phyloP scores from a whole-genome alignment of 2,797 vertebrate species.

The Mormyrus proboscirostris region DNA sequence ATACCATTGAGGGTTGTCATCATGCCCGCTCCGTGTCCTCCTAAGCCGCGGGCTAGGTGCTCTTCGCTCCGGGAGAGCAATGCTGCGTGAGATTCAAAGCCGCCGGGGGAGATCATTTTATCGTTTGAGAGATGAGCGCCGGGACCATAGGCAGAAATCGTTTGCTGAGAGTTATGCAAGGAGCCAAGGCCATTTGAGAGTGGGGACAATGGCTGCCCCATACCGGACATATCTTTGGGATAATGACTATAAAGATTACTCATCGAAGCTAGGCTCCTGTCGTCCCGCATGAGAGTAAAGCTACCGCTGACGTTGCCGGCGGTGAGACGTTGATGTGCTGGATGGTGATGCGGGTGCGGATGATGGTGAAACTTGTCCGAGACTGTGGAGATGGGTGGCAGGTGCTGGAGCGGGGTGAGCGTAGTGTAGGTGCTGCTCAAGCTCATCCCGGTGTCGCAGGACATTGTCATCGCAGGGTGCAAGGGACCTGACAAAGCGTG shows the following conservation, averaged over 20 bases:
- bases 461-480: slow-evolving; percentile 93
- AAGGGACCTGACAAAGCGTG: slow-evolving; percentile 71
- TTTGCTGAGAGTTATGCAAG: slow-evolving; percentile 82
- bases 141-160: slow-evolving; percentile 79
- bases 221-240: slow-evolving; percentile 85
- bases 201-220: slow-evolving; percentile 84
- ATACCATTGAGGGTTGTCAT: slow-evolving; percentile 79
- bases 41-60: slow-evolving; percentile 77
- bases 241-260: slow-evolving; percentile 90
- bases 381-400: slow-evolving; percentile 87
- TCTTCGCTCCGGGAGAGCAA: slow-evolving; percentile 85
- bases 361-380: slow-evolving; percentile 89
- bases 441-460: slow-evolving; percentile 88
- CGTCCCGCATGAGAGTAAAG: slow-evolving; percentile 91
- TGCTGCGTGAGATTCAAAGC: slow-evolving; percentile 86
- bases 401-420: slow-evolving; percentile 89
- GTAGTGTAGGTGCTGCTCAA: slow-evolving; percentile 91
- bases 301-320: slow-evolving; percentile 86
- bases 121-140: slow-evolving; percentile 81
- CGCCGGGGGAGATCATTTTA: slow-evolving; percentile 84
- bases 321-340: slow-evolving; percentile 75
- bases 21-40: slow-evolving; percentile 74
- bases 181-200: slow-evolving; percentile 82
- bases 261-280: slow-evolving; percentile 85
- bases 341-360: slow-evolving; percentile 59